Base-by-base conservation (phyloP, 2,888 invertebrate genomes). In the Harpalus rubripes region DNA sequence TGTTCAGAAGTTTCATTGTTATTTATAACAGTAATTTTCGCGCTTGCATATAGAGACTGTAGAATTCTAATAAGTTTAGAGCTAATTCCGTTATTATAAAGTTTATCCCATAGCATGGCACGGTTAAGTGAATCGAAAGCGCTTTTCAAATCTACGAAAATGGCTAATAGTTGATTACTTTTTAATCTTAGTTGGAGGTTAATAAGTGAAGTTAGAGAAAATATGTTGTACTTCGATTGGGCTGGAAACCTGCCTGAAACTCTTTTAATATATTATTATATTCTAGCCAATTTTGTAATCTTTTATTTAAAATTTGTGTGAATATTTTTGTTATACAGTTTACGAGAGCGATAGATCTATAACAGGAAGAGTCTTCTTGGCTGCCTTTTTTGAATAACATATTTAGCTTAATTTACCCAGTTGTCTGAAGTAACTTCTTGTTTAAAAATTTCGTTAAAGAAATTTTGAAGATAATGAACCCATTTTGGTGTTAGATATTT, bases 271-370 rank as follows among this genome's bases (percentile, higher is more conserved):
- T 65, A 8, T 65, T 65, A 39, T 65, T 65, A 32, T 65, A 7
- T 39, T 65, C 65, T 39, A 39, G 12, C 65, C 65, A 65, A 65
- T 4, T 65, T 65, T 4, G 6, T 15, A 10, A 7, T 65, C 65
- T 65, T 5, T 10, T 65, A 12, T 39, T 39, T 65, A n/a, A 65
- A 12, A 65, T 58, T 15, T 58, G 58, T 7, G 58, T 58, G 15
- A 58, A 58, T 58, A 58, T 58, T 58, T 58, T 58, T n/a, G 58
- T 58, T 7, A 58, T 58, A 15, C 58, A 58, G 12, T 58, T 58
- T n/a, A 58, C 15, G 6, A 58, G 58, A 12, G 58, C 58, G 15
- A 58, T 58, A 58, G 7, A 7, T 58, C 58, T 58, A 7, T 58
- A 12, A 58, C 58, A 58, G 58, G 58, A n/a, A n/a, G 58, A 12